Evolutionary conservation across 1,140 invertebrate genomes (phyloP).

Genomic region (Leptoteleia sp.): DNA sequence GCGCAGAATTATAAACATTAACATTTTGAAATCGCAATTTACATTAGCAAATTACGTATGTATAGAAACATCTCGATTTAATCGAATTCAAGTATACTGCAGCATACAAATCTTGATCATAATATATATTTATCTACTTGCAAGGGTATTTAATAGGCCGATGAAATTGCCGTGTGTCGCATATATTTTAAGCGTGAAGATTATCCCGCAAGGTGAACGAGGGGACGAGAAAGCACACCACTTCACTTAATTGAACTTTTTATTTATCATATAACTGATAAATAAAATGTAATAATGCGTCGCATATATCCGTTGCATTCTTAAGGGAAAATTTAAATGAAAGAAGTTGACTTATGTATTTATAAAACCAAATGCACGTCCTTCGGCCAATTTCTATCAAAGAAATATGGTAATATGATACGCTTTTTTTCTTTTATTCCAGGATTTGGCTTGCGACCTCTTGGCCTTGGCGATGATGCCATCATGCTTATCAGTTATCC

Average conservation of each 20-base stretch:
- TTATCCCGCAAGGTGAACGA: neutral
- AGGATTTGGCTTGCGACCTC: slow-evolving; percentile 88
- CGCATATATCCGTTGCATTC: slow-evolving; percentile 10
- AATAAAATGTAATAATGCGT: too few relatives aligned
- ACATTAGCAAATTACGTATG: slow-evolving; percentile 8
- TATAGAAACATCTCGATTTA: neutral
- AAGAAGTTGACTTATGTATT: slow-evolving; percentile 10
- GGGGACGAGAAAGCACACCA: neutral
- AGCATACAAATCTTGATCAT: neutral
- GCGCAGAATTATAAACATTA: too few relatives aligned
- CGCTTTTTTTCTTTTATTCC: slow-evolving; percentile 38
- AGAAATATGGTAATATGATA: neutral
- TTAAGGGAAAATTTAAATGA: slow-evolving; percentile 12
- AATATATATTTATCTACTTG: slow-evolving; percentile 4
- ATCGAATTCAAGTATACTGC: neutral
- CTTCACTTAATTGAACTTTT: slow-evolving; percentile 25
- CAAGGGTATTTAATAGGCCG: slow-evolving; percentile 2
- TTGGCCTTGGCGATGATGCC: slow-evolving; percentile 86
- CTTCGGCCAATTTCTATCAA: slow-evolving; percentile 17
- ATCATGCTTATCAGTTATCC: slow-evolving; percentile 93
- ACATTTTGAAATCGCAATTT: slow-evolving; percentile 8
- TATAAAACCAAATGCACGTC: slow-evolving; percentile 3
- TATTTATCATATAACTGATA: slow-evolving; percentile 9
- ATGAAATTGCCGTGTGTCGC: neutral
- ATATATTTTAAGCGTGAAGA: slow-evolving; percentile 5